Base-by-base conservation (phyloP, 2,797 vertebrate species). In the Trematomus bernacchii region DNA sequence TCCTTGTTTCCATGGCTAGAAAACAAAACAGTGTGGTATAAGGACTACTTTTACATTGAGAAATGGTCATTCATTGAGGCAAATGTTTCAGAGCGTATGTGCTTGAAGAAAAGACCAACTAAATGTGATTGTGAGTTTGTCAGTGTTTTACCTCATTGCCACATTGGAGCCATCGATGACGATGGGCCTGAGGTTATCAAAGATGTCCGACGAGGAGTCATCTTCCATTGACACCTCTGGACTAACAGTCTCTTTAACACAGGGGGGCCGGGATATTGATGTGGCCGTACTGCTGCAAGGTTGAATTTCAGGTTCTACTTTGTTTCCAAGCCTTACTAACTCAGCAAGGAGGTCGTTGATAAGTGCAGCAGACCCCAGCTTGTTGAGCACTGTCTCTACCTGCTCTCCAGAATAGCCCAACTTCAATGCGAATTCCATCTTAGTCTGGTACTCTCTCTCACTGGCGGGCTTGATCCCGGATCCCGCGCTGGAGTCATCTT, bases 1-100 rank as follows among this genome's bases (percentile, higher is more conserved):
- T 99, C 98, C 94, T 99, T 99, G 95, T 99, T 99, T 81, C 98
- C 98, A 94, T 99, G 98, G 91, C 98, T 99, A 93, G 68, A 92
- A 93, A 85, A 92, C 19, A 93, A 87, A 81, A 77, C 54, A 66
- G 61, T 7, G 47, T 27, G 62, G 40, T 61, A 43, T 40, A 66
- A 85, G 30, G 61, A 68, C 19, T 48, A 51, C 40, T 66, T 71
- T 37, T 54, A 66, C 16, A 6, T 54, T 59, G 72, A 4, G 4
- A 51, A 54, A 42, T 19, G 3, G 19, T 57, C 19, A 67, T 51
- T 16, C 14, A 64, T 57, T 46, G 15, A 66, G 30, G 53, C 14
- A 76, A 76, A 71, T 40, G 42, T 58, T 62, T 65, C 23, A 42
- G 1, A 30, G 27, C 18, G 2, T 15, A 59, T 43, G 52, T 15